Evolutionary conservation across 2,113 vertebrate genomes (phyloP).

Genomic region (Anoura caudifer): DNA sequence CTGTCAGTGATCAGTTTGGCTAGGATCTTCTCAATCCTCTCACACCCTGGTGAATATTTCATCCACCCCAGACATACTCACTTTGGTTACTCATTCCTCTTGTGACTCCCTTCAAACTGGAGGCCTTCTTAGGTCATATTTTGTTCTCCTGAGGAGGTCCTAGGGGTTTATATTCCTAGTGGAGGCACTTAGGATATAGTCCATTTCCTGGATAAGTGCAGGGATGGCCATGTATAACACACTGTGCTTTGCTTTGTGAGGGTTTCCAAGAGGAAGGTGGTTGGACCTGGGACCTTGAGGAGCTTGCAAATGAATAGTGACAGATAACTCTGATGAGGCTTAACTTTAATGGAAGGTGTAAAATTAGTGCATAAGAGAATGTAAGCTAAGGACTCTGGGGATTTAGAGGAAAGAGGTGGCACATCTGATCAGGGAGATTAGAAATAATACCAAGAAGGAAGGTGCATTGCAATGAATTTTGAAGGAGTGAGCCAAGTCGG

Average conservation of each 20-base stretch:
- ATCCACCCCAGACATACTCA: neutral
- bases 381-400: neutral
- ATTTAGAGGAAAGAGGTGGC: neutral
- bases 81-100: neutral
- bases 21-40: neutral
- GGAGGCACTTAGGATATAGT: neutral
- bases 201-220: neutral
- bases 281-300: neutral
- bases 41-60: neutral
- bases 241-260: neutral
- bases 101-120: neutral
- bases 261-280: neutral
- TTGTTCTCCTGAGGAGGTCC: neutral
- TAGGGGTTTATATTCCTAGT: neutral
- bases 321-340: neutral
- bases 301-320: neutral
- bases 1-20: neutral
- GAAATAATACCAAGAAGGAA: neutral
- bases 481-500: neutral
- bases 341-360: neutral
- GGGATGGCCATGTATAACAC: neutral
- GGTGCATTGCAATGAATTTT: neutral
- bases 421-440: neutral
- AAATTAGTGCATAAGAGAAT: neutral
- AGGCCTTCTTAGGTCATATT: neutral